Evolutionary conservation across 2,888 invertebrate genomes (phyloP).

Genomic region (Dysmachus trigonus): DNA sequence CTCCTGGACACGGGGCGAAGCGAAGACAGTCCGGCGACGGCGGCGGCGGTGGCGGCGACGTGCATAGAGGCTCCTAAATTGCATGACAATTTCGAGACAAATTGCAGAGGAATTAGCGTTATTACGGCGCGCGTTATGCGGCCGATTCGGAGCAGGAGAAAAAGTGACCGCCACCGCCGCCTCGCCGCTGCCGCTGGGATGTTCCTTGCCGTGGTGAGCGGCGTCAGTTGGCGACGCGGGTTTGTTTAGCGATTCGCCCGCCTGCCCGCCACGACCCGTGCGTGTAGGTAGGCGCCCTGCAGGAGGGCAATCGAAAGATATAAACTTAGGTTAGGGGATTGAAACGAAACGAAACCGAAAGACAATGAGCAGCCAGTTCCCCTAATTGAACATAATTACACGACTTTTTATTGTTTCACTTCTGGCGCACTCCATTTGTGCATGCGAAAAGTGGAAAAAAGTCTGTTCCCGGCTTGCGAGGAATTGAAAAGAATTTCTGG

Average conservation of each 20-base stretch:
- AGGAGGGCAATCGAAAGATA: constrained; percentile 16
- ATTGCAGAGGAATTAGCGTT: constrained; percentile 44
- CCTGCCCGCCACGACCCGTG: background rate
- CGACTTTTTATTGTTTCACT: constrained; percentile 29
- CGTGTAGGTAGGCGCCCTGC: background rate
- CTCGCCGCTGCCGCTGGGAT: background rate
- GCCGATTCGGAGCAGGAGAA: constrained; percentile 38
- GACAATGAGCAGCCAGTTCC: constrained; percentile 33
- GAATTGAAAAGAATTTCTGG: constrained; percentile 34
- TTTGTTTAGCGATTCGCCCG: background rate
- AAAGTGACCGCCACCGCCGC: background rate
- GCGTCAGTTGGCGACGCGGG: background rate
- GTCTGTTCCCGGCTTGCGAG: constrained; percentile 3
- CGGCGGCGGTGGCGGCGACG: background rate
- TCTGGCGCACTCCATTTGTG: constrained; percentile 13
- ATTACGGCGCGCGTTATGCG: constrained; percentile 43
- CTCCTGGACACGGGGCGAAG: background rate
- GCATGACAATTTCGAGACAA: constrained; percentile 47
- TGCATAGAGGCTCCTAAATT: constrained; percentile 38
- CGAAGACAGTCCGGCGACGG: background rate
- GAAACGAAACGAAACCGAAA: constrained; percentile 22
- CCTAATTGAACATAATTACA: constrained; percentile 41
- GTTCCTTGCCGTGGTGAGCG: background rate
- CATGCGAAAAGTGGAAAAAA: constrained; percentile 13
- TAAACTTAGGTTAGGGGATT: background rate